Evolutionary conservation across 2,888 invertebrate species (phyloP).

Genomic region (Argyra leucocephala): DNA sequence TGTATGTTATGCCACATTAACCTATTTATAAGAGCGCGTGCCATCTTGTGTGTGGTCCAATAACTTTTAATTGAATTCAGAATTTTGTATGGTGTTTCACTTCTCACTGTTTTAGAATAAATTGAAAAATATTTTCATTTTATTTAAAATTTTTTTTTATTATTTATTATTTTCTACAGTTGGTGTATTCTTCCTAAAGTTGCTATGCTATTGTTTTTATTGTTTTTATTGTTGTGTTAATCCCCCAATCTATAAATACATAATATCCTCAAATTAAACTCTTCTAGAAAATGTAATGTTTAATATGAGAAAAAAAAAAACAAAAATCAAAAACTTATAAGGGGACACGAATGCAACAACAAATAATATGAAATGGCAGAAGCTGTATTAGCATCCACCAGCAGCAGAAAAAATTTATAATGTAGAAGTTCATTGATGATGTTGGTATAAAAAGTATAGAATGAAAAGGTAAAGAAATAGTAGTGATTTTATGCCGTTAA

Average conservation of each 20-base stretch:
- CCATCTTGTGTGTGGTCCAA: slow-evolving; percentile 64
- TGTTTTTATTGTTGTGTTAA: not conserved
- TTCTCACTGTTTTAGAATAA: not conserved
- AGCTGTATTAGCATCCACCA: no score
- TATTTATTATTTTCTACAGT: no score
- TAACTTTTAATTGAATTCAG: slow-evolving; percentile 45
- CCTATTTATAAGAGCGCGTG: slow-evolving; percentile 49
- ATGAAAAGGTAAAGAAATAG: not conserved
- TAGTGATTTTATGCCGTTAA: not conserved
- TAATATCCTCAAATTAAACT: no score
- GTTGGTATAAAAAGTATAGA: not conserved
- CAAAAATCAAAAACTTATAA: no score
- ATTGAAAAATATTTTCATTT: not conserved
- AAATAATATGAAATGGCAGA: no score
- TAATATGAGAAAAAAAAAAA: no score
- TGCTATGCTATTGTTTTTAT: not conserved
- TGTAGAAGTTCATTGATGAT: not conserved
- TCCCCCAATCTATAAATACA: no score
- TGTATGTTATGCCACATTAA: slow-evolving; percentile 21
- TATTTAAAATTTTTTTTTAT: not conserved
- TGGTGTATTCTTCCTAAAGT: no score
- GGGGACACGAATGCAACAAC: no score
- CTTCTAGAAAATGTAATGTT: no score
- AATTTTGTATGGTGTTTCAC: not conserved
- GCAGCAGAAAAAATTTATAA: no score